These are phyloP conservation scores for Ptilorrhoa leucosticta DNA, from an alignment of 2,113 vertebrate genomes.

Conservation along the genomic window DNA sequence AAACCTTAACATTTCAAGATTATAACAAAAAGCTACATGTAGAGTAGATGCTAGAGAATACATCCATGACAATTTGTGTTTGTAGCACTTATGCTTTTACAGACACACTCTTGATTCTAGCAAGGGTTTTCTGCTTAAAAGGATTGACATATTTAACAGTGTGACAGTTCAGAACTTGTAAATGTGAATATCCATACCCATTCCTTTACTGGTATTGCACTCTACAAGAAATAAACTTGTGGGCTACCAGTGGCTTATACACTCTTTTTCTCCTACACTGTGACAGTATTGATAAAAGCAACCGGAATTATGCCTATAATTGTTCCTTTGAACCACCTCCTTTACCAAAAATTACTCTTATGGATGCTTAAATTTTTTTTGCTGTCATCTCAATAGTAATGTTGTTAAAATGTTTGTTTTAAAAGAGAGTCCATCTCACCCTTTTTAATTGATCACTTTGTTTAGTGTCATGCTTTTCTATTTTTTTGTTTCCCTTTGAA, in stretches of 20 bases:
- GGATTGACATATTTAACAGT: not conserved
- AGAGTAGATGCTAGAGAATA: not conserved
- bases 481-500: not conserved
- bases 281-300: not conserved
- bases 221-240: not conserved
- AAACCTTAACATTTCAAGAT: not conserved
- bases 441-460: not conserved
- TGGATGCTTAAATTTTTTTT: not conserved
- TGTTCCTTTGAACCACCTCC: not conserved
- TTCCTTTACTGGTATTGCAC: not conserved
- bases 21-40: not conserved
- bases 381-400: not conserved
- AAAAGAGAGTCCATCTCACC: not conserved
- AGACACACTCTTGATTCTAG: not conserved
- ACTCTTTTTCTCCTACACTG: not conserved
- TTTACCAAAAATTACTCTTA: not conserved
- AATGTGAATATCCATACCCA: not conserved
- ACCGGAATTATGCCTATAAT: not conserved
- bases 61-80: not conserved
- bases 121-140: not conserved
- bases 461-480: not conserved
- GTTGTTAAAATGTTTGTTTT: not conserved
- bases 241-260: fast-evolving
- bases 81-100: not conserved
- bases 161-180: not conserved